Evolutionary conservation across 2,113 vertebrate genomes (phyloP), one percentile per base, ranked within the genome.

Genomic region (Excalfactoria chinensis): DNA sequence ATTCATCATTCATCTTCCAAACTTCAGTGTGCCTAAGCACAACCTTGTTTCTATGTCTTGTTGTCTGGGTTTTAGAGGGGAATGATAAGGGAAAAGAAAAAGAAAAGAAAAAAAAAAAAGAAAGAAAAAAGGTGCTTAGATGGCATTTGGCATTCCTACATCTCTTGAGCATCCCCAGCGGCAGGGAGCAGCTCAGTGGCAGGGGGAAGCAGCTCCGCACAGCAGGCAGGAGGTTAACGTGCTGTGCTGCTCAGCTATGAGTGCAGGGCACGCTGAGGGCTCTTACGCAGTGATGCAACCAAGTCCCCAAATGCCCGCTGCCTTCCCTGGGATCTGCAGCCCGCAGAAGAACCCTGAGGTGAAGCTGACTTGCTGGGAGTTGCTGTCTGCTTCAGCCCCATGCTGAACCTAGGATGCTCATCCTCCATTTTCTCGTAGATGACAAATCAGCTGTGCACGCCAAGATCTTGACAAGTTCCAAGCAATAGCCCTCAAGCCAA

Each of bases 391-490:
- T 84, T 89, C 73, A 84, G 93, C 96, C 93, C 94, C 91, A 69
- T 91, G 95, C 91, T 95, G 84, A 93, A 91, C 91, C 70, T 8
- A 72, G 92, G 95, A 94, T 81, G 79, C 82, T 95, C 82, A 74
- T 66, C 91, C 94, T 96, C 94, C 94, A 96, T 95, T 95, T 96
- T 83, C 92, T 71, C 82, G 78, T 4, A 44, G 87, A 94, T 90
- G 91, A 95, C 93, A 96, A 93, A 84, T 96, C 88, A 90, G 83
- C 86, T 13, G n/a, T 5, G 3, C 48, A 71, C 72, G 94, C 95
- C 89, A 93, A 95, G 93, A 95, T 96, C 95, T 89, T 87, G 89
- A 87, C 91, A 96, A 95, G 91, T 93, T 95, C 90, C 17, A 8
- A 94, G 87, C 90, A 91, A 84, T 91, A 89, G 71, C 90, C 96